Percentiles rank a stretch among this genome's conserved stretches.
Conservation (phyloP, 1,140 invertebrate species). For the Stenopsyche tienmushanensis region DNA sequence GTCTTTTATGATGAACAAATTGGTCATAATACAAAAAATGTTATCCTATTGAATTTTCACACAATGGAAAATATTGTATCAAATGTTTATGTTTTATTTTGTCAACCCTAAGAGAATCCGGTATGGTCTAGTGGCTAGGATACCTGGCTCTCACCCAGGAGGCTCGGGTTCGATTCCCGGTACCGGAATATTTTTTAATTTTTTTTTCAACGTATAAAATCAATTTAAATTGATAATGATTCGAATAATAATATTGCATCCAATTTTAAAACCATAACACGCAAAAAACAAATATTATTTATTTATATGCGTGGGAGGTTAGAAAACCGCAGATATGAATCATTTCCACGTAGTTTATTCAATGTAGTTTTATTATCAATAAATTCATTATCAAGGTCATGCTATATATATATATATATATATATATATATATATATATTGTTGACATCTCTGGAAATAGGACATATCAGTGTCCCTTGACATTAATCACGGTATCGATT, state of each 20-base stretch:
- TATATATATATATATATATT: background rate
- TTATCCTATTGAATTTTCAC: background rate
- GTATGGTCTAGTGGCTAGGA: slow-evolving; percentile 80
- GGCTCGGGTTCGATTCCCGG: slow-evolving; percentile 83
- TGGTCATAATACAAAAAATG: too few species aligned
- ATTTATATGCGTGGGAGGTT: too few species aligned
- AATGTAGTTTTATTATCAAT: too few species aligned
- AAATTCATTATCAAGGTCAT: background rate
- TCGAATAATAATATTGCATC: slow-evolving; percentile 3
- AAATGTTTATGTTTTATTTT: background rate
- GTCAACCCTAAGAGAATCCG: slow-evolving; percentile 44
- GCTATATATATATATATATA: background rate
- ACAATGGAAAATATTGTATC: background rate
- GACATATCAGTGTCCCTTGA: background rate
- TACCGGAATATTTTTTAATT: slow-evolving; percentile 62
- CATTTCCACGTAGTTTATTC: too few species aligned
- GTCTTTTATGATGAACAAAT: too few species aligned
- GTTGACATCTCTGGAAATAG: background rate
- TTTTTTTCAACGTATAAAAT: slow-evolving; percentile 17
- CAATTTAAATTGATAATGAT: background rate
- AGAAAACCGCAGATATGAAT: too few species aligned
- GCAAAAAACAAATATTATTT: too few species aligned
- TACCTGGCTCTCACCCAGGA: slow-evolving; percentile 82
- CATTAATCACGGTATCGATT: too few species aligned
- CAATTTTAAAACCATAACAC: too few species aligned